Evolutionary conservation across 2,888 invertebrate species (phyloP).

Genomic region (Meteorus colon): DNA sequence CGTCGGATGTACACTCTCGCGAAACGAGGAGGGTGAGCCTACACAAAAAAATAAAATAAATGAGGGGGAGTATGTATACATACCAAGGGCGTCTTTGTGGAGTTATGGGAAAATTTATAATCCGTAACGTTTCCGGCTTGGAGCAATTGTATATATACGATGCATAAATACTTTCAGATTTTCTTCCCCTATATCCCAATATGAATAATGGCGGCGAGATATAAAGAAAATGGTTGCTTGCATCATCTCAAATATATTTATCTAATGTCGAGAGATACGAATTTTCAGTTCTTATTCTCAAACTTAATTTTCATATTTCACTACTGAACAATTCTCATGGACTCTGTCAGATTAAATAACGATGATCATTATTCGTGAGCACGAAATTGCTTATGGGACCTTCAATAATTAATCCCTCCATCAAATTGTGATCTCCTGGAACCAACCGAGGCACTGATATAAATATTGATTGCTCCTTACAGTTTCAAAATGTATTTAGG

Average conservation of each 20-base stretch:
- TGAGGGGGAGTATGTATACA: not conserved
- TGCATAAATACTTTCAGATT: not conserved
- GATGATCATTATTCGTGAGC: too few species aligned
- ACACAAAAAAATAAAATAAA: not conserved
- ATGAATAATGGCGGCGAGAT: not conserved
- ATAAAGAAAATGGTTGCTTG: not conserved
- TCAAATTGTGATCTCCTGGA: too few species aligned
- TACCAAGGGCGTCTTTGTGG: conserved; percentile 41
- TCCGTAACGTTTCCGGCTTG: conserved; percentile 64
- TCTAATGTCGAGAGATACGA: not conserved
- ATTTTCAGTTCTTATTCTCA: not conserved
- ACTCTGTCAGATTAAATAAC: too few species aligned
- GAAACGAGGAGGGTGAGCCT: conserved; percentile 6
- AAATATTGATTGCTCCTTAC: too few species aligned
- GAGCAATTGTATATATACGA: conserved; percentile 5
- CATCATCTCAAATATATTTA: not conserved
- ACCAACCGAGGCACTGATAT: too few species aligned
- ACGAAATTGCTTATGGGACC: too few species aligned
- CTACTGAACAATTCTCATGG: too few species aligned
- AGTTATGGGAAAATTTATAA: conserved; percentile 60
- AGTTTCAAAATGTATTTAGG: not conserved
- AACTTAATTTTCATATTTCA: not conserved
- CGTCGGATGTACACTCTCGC: conserved; percentile 8
- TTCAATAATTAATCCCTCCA: too few species aligned
- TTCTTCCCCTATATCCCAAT: not conserved